Percentiles rank a stretch among this genome's conserved stretches.
phyloP scores from a whole-genome alignment of 2,797 vertebrate species.

The Hyperoplus immaculatus region DNA sequence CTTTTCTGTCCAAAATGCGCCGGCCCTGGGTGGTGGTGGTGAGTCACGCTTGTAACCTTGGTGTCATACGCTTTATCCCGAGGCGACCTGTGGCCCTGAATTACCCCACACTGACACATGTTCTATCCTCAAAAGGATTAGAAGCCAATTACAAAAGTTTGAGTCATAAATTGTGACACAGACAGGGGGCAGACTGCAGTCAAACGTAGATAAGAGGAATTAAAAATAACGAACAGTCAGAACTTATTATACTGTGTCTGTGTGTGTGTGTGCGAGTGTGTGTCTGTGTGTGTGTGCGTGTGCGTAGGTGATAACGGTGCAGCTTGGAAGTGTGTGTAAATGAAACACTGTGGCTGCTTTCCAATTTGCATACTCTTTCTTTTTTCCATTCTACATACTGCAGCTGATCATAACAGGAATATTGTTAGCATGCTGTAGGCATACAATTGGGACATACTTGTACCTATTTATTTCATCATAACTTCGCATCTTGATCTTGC shows the following conservation, averaged over 20 bases:
- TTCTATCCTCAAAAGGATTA: slow-evolving; percentile 59
- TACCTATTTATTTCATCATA: too few species aligned
- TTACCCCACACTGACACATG: slow-evolving; percentile 55
- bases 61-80: slow-evolving; percentile 37
- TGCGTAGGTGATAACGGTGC: too few species aligned
- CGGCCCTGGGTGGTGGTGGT: neutral
- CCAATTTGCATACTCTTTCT: too few species aligned
- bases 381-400: too few species aligned
- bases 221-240: slow-evolving; percentile 22
- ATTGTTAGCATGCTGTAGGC: too few species aligned
- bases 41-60: slow-evolving; percentile 48
- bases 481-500: too few species aligned
- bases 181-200: slow-evolving; percentile 41
- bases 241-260: neutral
- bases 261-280: neutral
- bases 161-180: slow-evolving; percentile 63
- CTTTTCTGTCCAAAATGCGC: slow-evolving; percentile 14
- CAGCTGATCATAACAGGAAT: too few species aligned
- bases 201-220: slow-evolving; percentile 52
- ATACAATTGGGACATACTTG: too few species aligned
- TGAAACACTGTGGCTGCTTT: too few species aligned
- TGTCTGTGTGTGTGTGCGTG: too few species aligned
- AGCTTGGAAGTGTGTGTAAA: too few species aligned
- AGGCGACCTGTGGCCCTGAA: slow-evolving; percentile 37
- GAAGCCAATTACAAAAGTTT: slow-evolving; percentile 69